Percentiles rank a stretch among this genome's conserved stretches.
Conservation (phyloP, 1,140 invertebrate genomes). For the Lucilia cuprina region DNA sequence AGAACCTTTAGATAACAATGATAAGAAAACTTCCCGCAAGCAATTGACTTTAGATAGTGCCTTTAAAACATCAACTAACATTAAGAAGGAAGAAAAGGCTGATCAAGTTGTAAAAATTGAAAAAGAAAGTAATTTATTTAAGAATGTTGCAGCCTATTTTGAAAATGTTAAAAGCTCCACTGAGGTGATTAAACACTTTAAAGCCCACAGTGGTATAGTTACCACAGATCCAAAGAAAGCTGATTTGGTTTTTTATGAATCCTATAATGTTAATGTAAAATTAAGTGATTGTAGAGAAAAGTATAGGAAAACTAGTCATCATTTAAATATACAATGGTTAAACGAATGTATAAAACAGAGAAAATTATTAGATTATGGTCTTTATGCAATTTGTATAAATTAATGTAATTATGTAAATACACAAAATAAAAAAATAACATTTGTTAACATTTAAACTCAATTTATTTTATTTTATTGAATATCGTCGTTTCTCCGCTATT, state of each 20-base stretch:
- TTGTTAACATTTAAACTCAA: no score
- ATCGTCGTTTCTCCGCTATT: no score
- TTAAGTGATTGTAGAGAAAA: not conserved
- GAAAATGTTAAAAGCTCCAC: not conserved
- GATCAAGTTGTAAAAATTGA: not conserved
- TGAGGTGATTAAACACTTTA: not conserved
- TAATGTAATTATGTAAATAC: not conserved
- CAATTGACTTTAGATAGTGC: not conserved
- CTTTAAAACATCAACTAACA: not conserved
- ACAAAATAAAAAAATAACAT: not conserved
- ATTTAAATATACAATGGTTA: constrained; percentile 19
- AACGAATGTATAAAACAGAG: not conserved
- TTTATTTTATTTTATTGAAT: no score
- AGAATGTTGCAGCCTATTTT: constrained; percentile 31
- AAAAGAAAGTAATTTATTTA: constrained; percentile 38
- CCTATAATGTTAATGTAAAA: not conserved
- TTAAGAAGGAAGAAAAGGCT: constrained; percentile 1
- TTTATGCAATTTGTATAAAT: constrained; percentile 14
- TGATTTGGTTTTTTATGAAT: constrained; percentile 21
- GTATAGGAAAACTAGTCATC: constrained; percentile 6
- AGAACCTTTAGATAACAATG: constrained; percentile 9
- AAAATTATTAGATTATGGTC: constrained; percentile 6
- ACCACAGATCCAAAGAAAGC: constrained; percentile 22
- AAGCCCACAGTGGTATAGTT: constrained; percentile 27
- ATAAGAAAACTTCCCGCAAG: not conserved